Evolutionary conservation across 2,888 invertebrate species (phyloP).

Genomic region (Dasypogon diadema): DNA sequence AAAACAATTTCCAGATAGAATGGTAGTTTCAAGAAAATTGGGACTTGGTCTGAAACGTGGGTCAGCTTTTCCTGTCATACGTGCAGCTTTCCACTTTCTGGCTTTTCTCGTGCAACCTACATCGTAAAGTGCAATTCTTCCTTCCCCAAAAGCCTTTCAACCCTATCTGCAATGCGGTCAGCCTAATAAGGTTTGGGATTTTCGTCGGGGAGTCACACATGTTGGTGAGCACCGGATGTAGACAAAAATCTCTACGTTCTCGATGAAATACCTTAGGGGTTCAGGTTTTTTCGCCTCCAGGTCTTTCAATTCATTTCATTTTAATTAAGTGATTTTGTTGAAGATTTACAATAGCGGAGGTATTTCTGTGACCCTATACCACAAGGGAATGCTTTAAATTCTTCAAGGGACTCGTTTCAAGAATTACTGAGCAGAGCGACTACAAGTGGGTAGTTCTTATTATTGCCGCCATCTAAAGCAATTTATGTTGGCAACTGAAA

Average conservation of each 20-base stretch:
- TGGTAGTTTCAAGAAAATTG: not conserved
- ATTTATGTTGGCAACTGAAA: no score
- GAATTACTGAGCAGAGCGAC: no score
- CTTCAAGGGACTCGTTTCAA: no score
- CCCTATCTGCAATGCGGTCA: conserved; percentile 40
- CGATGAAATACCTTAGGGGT: not conserved
- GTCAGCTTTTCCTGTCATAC: not conserved
- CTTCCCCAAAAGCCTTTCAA: conserved; percentile 9
- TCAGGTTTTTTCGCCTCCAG: not conserved
- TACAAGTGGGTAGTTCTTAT: no score
- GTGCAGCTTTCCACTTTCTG: not conserved
- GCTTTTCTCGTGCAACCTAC: not conserved
- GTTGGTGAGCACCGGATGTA: not conserved
- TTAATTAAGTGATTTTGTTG: not conserved
- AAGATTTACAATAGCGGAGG: not conserved
- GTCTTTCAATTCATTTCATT: conserved; percentile 1
- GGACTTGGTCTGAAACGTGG: not conserved
- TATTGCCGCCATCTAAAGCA: no score
- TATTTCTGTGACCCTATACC: no score
- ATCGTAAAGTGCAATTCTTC: conserved; percentile 30
- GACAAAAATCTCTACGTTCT: not conserved
- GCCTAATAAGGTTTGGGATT: conserved; percentile 19
- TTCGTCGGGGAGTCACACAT: conserved; percentile 20
- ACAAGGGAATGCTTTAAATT: no score
- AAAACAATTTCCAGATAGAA: not conserved